Base-by-base conservation (phyloP, 2,888 invertebrate genomes). In the Eugnorisma glareosa region DNA sequence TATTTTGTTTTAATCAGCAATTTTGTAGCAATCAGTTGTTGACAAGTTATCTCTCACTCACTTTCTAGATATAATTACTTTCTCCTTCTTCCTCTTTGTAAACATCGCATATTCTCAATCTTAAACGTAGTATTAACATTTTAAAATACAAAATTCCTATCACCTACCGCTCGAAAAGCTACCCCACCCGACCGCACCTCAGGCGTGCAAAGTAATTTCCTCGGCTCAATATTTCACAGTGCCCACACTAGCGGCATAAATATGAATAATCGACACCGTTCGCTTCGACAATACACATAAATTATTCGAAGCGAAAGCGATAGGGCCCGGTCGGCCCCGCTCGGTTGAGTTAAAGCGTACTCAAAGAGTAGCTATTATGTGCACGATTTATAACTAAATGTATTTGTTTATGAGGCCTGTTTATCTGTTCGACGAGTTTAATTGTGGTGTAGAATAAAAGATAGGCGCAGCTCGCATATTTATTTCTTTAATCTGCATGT, bases 231-330 rank as follows among this genome's bases (percentile, higher is more conserved):
- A 93, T 92, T 92, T 93, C 93, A 92, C 88, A 85, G 88, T 86
- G 90, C 90, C 91, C 91, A 91, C 93, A 91, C 92, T 90, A 89
- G 88, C 90, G 88, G 91, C 92, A 93, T 93, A 93, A 94, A 94
- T 94, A 94, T 94, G 94, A 94, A 93, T 94, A 93, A 94, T 94
- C 92, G 92, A 90, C 91, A 89, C 85, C 90, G 89, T 85, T 91
- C 90, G 90, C 89, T 90, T 91, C 92, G 93, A 94, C 93, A 91
- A 89, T 90, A 89, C 81, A 90, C 91, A 92, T 94, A 93, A 93
- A 94, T 94, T 91, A 91, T 86, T 79, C 87, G 91, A 88, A 86
- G 90, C 90, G 88, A 89, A 90, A 93, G 91, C 93, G 91, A 92
- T 92, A 90, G 89, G 85, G 86, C 87, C 86, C 86, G 86, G 86